Percentiles rank a stretch among this genome's conserved stretches.
Evolutionary conservation across 2,113 vertebrate species (phyloP).

Genomic region (Anolis sagrei): DNA sequence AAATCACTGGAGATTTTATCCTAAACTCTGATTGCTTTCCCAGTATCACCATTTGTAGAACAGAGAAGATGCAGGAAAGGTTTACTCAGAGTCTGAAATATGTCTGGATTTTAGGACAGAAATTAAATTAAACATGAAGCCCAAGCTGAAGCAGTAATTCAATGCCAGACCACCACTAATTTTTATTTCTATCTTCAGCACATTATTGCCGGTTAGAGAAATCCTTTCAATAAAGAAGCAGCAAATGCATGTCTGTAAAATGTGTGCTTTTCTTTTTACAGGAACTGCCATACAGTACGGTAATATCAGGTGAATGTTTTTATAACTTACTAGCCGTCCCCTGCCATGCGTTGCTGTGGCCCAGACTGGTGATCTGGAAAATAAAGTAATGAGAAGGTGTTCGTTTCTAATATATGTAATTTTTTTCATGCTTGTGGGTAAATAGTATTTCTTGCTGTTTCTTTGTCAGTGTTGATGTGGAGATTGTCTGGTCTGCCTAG

Average conservation of each 20-base stretch:
- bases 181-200: constrained; percentile 40
- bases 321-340: too few species aligned
- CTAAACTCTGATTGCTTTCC: constrained; percentile 12
- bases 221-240: constrained; percentile 24
- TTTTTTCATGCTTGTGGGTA: too few species aligned
- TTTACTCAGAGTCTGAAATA: constrained; percentile 2
- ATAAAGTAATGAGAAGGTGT: too few species aligned
- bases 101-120: constrained; percentile 34
- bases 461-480: too few species aligned
- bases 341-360: too few species aligned
- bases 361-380: too few species aligned
- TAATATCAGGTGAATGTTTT: constrained; percentile 36
- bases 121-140: constrained; percentile 22
- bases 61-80: background rate
- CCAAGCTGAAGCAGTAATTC: constrained; percentile 28
- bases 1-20: background rate
- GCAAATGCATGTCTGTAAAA: constrained; percentile 38
- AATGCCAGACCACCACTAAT: constrained; percentile 39
- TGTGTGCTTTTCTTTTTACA: constrained; percentile 23
- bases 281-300: constrained; percentile 18
- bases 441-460: too few species aligned
- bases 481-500: too few species aligned
- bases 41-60: constrained; percentile 21
- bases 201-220: background rate
- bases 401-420: too few species aligned